Conservation (phyloP, 2,888 invertebrate species). For the Phaonia tiefii region DNA sequence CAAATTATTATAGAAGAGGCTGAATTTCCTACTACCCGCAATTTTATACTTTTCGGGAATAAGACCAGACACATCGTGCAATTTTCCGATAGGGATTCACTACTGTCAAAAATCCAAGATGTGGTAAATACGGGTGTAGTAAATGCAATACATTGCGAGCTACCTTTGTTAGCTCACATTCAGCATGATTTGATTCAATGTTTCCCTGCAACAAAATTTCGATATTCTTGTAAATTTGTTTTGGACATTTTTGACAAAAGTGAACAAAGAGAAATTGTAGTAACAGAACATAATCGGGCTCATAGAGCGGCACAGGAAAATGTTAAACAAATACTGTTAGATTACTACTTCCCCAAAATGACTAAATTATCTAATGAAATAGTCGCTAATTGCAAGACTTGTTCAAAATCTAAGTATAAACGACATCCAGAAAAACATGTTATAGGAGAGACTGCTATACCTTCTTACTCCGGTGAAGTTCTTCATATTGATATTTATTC, state of each 20-base stretch:
- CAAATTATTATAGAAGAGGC: conserved; percentile 63
- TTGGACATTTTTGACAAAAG: conserved; percentile 49
- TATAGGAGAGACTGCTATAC: background rate
- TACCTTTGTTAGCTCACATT: conserved; percentile 33
- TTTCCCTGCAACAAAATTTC: conserved; percentile 31
- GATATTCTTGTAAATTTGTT: conserved; percentile 25
- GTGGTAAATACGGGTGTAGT: conserved; percentile 26
- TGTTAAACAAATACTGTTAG: conserved; percentile 3
- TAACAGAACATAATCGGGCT: conserved; percentile 45
- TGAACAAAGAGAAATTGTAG: conserved; percentile 51
- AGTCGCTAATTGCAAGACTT: no score
- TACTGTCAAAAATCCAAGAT: no score
- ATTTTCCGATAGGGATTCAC: conserved; percentile 37
- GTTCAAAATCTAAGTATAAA: conserved; percentile 8
- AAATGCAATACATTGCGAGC: conserved; percentile 39
- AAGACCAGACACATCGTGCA: background rate
- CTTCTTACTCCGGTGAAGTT: background rate
- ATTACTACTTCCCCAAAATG: conserved; percentile 27
- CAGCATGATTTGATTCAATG: conserved; percentile 48
- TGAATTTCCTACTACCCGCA: background rate
- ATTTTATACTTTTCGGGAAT: conserved; percentile 45
- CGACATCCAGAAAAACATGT: background rate
- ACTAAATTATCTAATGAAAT: conserved; percentile 1
- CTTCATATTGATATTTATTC: background rate
- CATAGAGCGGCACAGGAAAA: conserved; percentile 23